A percentile compares a stretch with the other conserved stretches of the same genome.
These are phyloP conservation scores for Epistrophe grossulariae DNA, from an alignment of 2,888 invertebrate genomes.

Conservation along the genomic window DNA sequence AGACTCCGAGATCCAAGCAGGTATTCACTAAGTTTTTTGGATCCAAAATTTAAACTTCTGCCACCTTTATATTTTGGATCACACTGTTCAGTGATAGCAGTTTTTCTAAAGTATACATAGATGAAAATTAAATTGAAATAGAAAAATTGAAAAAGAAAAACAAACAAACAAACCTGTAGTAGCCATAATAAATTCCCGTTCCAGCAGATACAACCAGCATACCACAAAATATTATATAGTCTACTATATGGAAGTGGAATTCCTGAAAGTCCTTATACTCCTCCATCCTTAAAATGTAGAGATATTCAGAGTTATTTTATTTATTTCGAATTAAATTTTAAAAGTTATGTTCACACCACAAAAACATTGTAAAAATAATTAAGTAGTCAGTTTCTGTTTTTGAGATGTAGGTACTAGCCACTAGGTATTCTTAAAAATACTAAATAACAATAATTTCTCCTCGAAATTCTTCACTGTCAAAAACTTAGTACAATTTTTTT, in stretches of 20 bases:
- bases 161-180: conserved; percentile 79
- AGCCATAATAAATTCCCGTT: conserved; percentile 89
- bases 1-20: conserved; percentile 90
- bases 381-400: neutral
- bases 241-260: conserved; percentile 82
- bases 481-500: no score
- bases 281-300: conserved; percentile 21
- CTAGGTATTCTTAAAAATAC: no score
- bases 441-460: no score
- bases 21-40: conserved; percentile 88
- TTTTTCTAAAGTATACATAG: conserved; percentile 46
- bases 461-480: no score
- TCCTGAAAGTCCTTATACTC: conserved; percentile 44
- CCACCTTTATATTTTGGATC: conserved; percentile 43
- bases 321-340: neutral
- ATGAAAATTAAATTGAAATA: neutral
- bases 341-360: neutral
- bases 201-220: conserved; percentile 89
- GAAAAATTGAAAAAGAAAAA: neutral
- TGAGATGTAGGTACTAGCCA: neutral
- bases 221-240: conserved; percentile 89
- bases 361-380: neutral
- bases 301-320: neutral
- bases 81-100: conserved; percentile 62
- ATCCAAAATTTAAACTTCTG: conserved; percentile 80